Percentiles rank a stretch among this genome's conserved stretches.
Conservation (phyloP, 2,888 invertebrate species). For the Hyppa rectilinea region DNA sequence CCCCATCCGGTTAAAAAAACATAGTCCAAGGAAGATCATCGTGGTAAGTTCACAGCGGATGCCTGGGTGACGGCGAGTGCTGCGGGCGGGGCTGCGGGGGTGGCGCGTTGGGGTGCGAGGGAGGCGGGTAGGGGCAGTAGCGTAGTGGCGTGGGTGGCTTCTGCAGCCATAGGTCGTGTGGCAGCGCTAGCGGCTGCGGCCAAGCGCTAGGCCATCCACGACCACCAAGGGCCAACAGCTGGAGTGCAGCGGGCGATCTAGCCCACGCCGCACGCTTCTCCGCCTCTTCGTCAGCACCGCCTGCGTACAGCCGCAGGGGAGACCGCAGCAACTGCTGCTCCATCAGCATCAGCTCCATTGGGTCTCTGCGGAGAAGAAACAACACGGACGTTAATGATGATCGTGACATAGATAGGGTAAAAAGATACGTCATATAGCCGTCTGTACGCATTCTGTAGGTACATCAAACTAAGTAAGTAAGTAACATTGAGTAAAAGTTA, state of each 20-base stretch:
- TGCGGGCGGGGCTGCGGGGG: conserved; percentile 73
- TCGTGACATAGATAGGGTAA: not conserved
- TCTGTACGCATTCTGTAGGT: not conserved
- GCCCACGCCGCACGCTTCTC: conserved; percentile 91
- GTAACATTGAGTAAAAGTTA: not conserved
- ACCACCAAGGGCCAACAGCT: conserved; percentile 90
- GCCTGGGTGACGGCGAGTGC: conserved; percentile 82
- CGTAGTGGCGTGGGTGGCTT: conserved; percentile 93
- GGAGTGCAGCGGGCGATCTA: conserved; percentile 87
- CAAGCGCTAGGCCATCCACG: conserved; percentile 96
- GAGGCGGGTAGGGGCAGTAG: conserved; percentile 92
- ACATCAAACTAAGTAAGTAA: no score
- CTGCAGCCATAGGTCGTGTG: conserved; percentile 98
- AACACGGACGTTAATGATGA: conserved; percentile 31
- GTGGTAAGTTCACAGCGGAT: conserved; percentile 81
- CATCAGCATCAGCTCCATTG: conserved; percentile 95
- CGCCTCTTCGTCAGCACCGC: conserved; percentile 90
- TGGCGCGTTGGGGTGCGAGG: conserved; percentile 77
- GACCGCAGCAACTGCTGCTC: conserved; percentile 94
- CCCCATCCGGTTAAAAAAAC: conserved; percentile 26
- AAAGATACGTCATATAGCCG: not conserved
- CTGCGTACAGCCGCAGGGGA: conserved; percentile 92
- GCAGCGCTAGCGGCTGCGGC: conserved; percentile 96
- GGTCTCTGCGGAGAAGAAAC: conserved; percentile 91
- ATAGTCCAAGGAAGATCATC: conserved; percentile 52